A percentile compares a stretch with the other conserved stretches of the same genome.
phyloP scores from a whole-genome alignment of 92 coral and sea anemone genomes.

The Palythoa grandis region DNA sequence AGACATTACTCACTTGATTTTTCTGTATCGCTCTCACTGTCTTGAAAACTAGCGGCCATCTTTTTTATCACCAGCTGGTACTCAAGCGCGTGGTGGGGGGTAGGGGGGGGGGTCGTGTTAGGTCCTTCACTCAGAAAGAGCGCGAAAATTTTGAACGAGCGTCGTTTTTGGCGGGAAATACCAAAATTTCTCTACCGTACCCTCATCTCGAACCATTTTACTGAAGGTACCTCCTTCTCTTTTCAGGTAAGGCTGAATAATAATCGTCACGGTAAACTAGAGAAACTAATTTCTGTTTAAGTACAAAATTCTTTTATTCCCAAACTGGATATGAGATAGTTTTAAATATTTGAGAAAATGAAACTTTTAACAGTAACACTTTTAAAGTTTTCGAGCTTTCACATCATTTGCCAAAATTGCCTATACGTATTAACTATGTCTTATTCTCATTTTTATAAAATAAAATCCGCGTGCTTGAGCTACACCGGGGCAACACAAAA shows the following conservation, averaged over 20 bases:
- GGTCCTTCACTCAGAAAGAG: background rate
- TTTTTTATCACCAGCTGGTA: conserved; percentile 1
- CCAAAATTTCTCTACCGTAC: background rate
- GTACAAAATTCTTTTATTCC: background rate
- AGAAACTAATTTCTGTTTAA: background rate
- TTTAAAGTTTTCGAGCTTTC: background rate
- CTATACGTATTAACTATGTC: background rate
- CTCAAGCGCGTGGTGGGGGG: background rate
- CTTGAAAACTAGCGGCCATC: conserved; percentile 19
- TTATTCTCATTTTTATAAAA: background rate
- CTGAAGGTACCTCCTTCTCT: background rate
- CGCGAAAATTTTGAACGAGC: background rate
- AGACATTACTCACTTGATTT: conserved; percentile 11
- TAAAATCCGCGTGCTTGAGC: no score
- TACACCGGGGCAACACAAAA: no score
- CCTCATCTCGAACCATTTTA: no score
- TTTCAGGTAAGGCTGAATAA: background rate
- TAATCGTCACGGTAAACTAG: background rate
- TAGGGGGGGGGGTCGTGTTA: background rate
- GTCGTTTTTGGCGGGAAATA: background rate
- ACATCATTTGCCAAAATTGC: background rate
- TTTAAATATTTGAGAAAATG: background rate
- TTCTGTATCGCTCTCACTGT: conserved; percentile 1
- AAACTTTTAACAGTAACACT: background rate
- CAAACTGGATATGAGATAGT: background rate